phyloP scores from a whole-genome alignment of 1,140 invertebrate genomes.

The Apis laboriosa region DNA sequence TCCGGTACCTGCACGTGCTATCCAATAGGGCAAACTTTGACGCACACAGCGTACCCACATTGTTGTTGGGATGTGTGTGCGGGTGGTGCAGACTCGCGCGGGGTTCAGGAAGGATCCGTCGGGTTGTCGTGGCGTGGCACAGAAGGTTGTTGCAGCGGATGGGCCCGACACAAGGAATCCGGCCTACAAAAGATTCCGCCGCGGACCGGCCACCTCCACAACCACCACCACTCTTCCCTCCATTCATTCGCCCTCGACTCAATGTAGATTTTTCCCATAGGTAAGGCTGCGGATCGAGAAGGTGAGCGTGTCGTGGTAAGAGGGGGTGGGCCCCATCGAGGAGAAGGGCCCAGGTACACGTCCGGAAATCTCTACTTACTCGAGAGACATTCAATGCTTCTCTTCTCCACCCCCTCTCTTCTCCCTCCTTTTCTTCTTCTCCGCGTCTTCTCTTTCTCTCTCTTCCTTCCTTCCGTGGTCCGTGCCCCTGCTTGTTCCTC shows the following conservation, averaged over 20 bases:
- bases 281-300: conserved; percentile 42
- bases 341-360: conserved; percentile 55
- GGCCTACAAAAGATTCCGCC: conserved; percentile 68
- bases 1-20: conserved; percentile 49
- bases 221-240: conserved; percentile 22
- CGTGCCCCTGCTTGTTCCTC: conserved; percentile 8
- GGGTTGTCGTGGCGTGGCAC: neutral
- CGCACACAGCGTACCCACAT: conserved; percentile 20
- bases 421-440: conserved; percentile 24
- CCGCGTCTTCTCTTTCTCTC: conserved; percentile 9
- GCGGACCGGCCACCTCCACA: conserved; percentile 14
- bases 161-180: conserved; percentile 49
- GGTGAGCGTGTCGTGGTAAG: neutral
- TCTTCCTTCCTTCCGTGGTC: conserved; percentile 31
- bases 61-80: neutral
- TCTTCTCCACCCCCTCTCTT: neutral
- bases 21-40: conserved; percentile 12
- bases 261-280: conserved; percentile 76
- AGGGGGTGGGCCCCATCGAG: neutral
- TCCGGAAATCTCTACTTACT: conserved; percentile 80
- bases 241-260: conserved; percentile 70
- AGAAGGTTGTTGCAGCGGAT: conserved; percentile 38
- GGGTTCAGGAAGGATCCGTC: conserved; percentile 16
- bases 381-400: conserved; percentile 70
- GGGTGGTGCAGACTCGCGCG: conserved; percentile 10